Conservation (phyloP, 2,888 invertebrate species). For the Miltochrista miniata region DNA sequence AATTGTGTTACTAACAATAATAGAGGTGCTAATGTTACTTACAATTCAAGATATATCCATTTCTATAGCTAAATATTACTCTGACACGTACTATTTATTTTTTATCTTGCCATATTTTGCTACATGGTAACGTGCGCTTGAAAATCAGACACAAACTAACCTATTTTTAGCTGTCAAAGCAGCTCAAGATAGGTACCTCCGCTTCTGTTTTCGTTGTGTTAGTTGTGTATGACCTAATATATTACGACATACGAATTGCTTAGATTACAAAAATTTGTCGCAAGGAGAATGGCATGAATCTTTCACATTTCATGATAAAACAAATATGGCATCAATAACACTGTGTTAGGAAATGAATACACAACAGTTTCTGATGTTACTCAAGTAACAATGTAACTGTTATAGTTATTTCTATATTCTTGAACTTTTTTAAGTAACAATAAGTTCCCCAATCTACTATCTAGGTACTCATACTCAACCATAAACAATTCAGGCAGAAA, state of each 20-base stretch:
- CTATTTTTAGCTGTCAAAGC: slow-evolving; percentile 67
- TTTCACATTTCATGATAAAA: background rate
- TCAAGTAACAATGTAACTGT: too few relatives aligned
- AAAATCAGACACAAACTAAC: slow-evolving; percentile 50
- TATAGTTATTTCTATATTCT: too few relatives aligned
- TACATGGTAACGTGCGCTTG: slow-evolving; percentile 32
- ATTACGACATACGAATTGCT: slow-evolving; percentile 12
- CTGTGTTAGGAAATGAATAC: background rate
- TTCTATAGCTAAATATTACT: slow-evolving; percentile 16
- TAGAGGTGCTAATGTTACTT: slow-evolving; percentile 14
- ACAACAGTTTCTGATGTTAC: background rate
- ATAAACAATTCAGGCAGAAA: too few relatives aligned
- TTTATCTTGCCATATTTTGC: slow-evolving; percentile 26
- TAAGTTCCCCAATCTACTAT: too few relatives aligned
- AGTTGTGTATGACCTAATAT: slow-evolving; percentile 8
- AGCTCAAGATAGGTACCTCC: background rate
- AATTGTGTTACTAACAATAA: background rate
- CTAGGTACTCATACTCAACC: too few relatives aligned
- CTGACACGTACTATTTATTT: slow-evolving; percentile 35
- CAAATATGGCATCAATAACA: background rate
- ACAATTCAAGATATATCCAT: slow-evolving; percentile 32
- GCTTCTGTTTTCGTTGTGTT: too few relatives aligned
- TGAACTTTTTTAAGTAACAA: too few relatives aligned
- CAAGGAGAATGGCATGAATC: slow-evolving; percentile 10
- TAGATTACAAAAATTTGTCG: slow-evolving; percentile 16